Base-by-base conservation (phyloP, 2,113 vertebrate species). In the Addax nasomaculatus region DNA sequence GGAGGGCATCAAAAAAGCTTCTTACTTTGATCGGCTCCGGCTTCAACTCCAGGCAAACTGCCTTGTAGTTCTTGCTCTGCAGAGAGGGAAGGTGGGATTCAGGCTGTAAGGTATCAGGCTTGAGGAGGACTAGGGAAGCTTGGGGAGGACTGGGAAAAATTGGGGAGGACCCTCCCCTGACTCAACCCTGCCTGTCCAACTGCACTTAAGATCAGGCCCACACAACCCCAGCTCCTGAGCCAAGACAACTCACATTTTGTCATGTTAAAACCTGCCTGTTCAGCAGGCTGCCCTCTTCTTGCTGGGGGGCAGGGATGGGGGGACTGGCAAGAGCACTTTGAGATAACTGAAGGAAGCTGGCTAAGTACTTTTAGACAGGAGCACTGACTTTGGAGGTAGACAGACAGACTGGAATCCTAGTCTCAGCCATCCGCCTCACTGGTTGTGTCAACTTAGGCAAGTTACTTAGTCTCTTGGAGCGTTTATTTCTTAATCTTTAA, bases 41-140 rank as follows among this genome's bases (percentile, higher is more conserved):
- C 94, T 98, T 97, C 76, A 67, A 9, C n/a, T 94, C 94, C 53
- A 81, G 55, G 97, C 81, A 96, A 86, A 92, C 13, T 19, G 60
- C 57, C 95, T 84, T 97, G 79, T 89, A 97, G 90, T 92, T 97
- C 96, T 97, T 97, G 93, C 2, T 92, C 97, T 97, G 89, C 2
- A 1, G 60, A 92, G 33, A 83, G 55, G 88, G 15, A 33, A 21
- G 12, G n/a, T 45, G 58, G 23, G 36, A 27, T 70, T 93, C 57
- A 16, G 30, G 25, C 43, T 57, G 58, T n/a, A 17, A 27, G 36
- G 21, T 5, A 2, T 62, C 78, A 39, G 51, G 76, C 25, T 0
- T 55, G 27, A n/a, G 39, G 85, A 90, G 64, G 33, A 15, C 45
- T 70, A 36, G 9, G 9, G 64, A 36, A 36, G 64, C 64, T 21